A percentile compares a stretch with the other conserved stretches of the same genome.
phyloP scores from a whole-genome alignment of 2,888 invertebrate genomes.

The Orthosia cruda region DNA sequence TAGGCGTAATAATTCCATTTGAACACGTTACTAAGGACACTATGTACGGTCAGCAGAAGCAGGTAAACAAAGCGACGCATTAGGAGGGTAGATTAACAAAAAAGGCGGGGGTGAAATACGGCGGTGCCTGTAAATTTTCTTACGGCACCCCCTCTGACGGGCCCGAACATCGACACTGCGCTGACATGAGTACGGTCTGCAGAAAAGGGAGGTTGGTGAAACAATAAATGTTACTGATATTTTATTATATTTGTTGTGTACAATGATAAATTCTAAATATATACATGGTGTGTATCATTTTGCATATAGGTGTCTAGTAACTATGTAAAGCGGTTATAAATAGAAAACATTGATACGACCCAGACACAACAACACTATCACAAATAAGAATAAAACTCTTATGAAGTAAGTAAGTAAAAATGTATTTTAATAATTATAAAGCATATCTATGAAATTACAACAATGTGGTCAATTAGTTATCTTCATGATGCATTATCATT shows the following conservation, averaged over 20 bases:
- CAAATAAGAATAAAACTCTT: no score
- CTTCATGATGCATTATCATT: not conserved
- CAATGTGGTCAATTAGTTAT: not conserved
- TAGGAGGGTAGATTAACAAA: conserved; percentile 91
- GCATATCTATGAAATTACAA: no score
- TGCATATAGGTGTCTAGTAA: not conserved
- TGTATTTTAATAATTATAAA: no score
- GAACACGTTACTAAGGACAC: conserved; percentile 74
- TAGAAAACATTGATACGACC: no score
- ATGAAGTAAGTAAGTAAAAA: no score
- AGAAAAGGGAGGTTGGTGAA: conserved; percentile 61
- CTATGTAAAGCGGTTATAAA: not conserved
- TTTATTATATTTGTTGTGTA: not conserved
- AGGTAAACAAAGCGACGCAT: conserved; percentile 91
- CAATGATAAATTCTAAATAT: no score
- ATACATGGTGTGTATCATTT: no score
- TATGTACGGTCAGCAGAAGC: conserved; percentile 90
- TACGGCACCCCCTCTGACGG: conserved; percentile 88
- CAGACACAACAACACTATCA: no score
- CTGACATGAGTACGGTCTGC: conserved; percentile 85
- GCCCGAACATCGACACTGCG: conserved; percentile 87
- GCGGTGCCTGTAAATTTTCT: conserved; percentile 91
- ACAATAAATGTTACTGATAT: not conserved
- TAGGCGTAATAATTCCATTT: conserved; percentile 67
- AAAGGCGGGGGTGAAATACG: conserved; percentile 90